Evolutionary conservation across 2,797 vertebrate species (phyloP), one percentile per base, ranked within the genome.

Genomic region (Xyrichtys novacula): DNA sequence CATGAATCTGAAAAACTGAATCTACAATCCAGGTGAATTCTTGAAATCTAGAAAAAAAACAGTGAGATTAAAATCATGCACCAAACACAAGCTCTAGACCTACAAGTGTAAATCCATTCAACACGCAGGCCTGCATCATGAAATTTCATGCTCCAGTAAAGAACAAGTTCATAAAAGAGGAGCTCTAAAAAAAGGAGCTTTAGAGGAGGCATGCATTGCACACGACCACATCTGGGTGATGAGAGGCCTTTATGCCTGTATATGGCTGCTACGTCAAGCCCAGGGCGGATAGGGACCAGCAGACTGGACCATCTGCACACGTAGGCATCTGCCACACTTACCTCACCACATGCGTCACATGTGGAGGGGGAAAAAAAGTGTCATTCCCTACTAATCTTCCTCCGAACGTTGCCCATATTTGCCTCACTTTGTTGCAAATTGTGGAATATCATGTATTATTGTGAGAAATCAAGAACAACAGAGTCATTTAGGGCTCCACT

Each of bases 281-380:
- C 80, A 80, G 72, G 65, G 84, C 66, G 57, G 76, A 79, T 65
- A 54, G 76, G 85, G 82, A 83, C 85, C 74, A 79, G 80, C 74
- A 77, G 81, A 85, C 80, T 80, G 83, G 89, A 87, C 82, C 89
- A 90, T 89, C 86, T 86, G 87, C 82, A 90, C 85, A 91, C 86
- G 81, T 81, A 90, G 83, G 85, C 87, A 88, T 88, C 89, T 85
- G 85, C 89, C 83, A 90, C 81, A 85, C 88, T 91, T 88, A 90
- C 90, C 91, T 92, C 88, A 92, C 74, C 74, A 88, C 78, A 85
- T 92, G 91, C 88, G 91, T 93, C 92, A 93, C 85, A 75, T 76
- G 81, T 81, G 71, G 73, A 52, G 57, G 31, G 32, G n/a, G 12
- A 25, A 43, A 65, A 71, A 70, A 67, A 84, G 85, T 85, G 83